Evolutionary conservation across 2,888 invertebrate genomes (phyloP).

Genomic region (Hirtodrosophila alboralis): DNA sequence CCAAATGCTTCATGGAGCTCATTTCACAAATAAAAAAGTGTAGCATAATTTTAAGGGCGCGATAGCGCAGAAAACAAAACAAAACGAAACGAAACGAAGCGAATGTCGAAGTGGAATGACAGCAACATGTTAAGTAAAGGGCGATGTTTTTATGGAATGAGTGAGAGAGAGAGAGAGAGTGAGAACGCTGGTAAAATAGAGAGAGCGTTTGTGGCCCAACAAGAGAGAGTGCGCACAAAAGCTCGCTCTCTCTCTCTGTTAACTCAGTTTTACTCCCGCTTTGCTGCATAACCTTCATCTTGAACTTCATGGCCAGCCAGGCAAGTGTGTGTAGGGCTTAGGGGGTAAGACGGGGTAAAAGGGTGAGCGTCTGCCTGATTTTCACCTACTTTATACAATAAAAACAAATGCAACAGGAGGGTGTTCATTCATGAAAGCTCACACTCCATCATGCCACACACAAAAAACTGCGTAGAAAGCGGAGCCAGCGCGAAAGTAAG

Average conservation of each 20-base stretch:
- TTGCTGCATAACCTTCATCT: conserved; percentile 72
- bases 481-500: neutral
- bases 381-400: conserved; percentile 53
- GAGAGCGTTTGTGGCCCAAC: conserved; percentile 3
- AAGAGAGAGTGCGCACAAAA: conserved; percentile 34
- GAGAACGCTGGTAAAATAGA: conserved; percentile 1
- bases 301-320: conserved; percentile 72
- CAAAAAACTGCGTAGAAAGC: conserved; percentile 11
- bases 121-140: conserved; percentile 61
- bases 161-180: neutral
- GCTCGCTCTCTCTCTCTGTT: no score
- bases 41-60: conserved; percentile 56
- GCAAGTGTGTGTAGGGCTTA: conserved; percentile 10
- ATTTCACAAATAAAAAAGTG: conserved; percentile 30
- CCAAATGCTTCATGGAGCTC: conserved; percentile 48
- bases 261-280: no score
- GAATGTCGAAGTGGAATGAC: conserved; percentile 36
- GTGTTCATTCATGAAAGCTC: conserved; percentile 73
- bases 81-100: conserved; percentile 35
- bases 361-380: conserved; percentile 17
- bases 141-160: conserved; percentile 32
- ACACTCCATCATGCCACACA: conserved; percentile 37
- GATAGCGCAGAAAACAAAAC: conserved; percentile 61
- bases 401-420: conserved; percentile 80
- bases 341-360: neutral